A percentile compares a stretch with the other conserved stretches of the same genome.
These are phyloP conservation scores for Episyrphus balteatus DNA, from an alignment of 1,140 invertebrate genomes.

Conservation along the genomic window DNA sequence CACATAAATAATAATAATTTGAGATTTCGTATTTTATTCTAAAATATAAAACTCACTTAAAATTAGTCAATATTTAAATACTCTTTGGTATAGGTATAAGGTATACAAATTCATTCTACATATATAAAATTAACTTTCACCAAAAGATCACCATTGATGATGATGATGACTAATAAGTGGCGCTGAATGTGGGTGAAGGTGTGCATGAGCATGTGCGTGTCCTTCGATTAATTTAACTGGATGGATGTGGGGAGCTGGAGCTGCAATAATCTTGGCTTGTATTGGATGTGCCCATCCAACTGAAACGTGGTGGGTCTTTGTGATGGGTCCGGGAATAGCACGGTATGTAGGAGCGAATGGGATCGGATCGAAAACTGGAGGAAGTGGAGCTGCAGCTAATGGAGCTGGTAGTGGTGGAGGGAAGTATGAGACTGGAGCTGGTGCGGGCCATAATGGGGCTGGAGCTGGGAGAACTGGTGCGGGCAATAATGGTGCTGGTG, in stretches of 20 bases:
- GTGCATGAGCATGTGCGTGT: constrained; percentile 21
- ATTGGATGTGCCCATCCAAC: constrained; percentile 27
- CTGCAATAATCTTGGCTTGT: constrained; percentile 5
- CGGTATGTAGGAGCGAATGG: constrained; percentile 21
- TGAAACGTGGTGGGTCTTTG: constrained; percentile 26
- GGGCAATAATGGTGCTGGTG: constrained; percentile 5
- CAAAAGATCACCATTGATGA: constrained; percentile 4
- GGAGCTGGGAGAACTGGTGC: background rate
- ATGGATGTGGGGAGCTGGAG: constrained; percentile 7
- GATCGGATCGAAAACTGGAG: constrained; percentile 22
- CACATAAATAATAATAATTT: no score
- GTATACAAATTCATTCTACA: no score
- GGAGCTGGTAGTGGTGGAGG: constrained; percentile 13
- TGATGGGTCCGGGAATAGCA: constrained; percentile 25
- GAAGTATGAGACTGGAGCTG: constrained; percentile 8
- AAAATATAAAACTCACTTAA: no score
- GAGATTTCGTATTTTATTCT: no score
- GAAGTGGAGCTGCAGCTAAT: constrained; percentile 15
- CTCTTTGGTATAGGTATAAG: no score
- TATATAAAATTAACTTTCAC: no score
- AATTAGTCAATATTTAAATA: no score
- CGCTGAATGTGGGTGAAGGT: constrained; percentile 17
- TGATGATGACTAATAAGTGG: constrained; percentile 14
- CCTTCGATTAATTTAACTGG: no score
- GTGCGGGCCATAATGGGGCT: constrained; percentile 7